These are phyloP conservation scores for Aplochiton taeniatus DNA, from an alignment of 2,797 vertebrate genomes.

Conservation along the genomic window DNA sequence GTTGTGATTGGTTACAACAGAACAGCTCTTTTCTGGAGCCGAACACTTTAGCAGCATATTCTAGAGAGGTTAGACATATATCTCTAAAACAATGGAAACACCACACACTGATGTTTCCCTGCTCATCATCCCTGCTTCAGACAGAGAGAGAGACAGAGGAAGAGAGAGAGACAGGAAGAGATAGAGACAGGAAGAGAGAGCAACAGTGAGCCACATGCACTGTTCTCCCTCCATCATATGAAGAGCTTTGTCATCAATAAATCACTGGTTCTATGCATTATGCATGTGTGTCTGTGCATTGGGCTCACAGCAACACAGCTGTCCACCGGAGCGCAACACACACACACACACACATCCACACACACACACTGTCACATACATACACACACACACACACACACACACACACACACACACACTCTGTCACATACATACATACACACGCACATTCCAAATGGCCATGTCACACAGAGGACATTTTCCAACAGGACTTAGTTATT, in stretches of 20 bases:
- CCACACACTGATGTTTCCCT: no score
- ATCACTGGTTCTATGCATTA: constrained; percentile 72
- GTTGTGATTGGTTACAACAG: no score
- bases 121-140: no score
- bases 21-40: no score
- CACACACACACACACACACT: constrained; percentile 15
- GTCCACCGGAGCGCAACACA: constrained; percentile 3
- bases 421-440: constrained; percentile 1
- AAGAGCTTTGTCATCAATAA: constrained; percentile 79
- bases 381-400: constrained; percentile 3
- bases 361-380: constrained; percentile 3
- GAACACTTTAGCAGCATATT: no score
- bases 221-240: constrained; percentile 65
- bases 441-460: not conserved
- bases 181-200: constrained; percentile 34
- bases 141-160: constrained; percentile 7
- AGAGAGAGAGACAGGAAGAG: constrained; percentile 17
- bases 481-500: no score
- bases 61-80: no score
- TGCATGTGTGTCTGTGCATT: constrained; percentile 66
- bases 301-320: constrained; percentile 12
- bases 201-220: constrained; percentile 49
- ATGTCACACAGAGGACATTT: no score
- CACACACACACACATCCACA: constrained; percentile 1
- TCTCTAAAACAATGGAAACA: no score